Conservation (phyloP, 2,888 invertebrate genomes). For the Octodonta nipae region DNA sequence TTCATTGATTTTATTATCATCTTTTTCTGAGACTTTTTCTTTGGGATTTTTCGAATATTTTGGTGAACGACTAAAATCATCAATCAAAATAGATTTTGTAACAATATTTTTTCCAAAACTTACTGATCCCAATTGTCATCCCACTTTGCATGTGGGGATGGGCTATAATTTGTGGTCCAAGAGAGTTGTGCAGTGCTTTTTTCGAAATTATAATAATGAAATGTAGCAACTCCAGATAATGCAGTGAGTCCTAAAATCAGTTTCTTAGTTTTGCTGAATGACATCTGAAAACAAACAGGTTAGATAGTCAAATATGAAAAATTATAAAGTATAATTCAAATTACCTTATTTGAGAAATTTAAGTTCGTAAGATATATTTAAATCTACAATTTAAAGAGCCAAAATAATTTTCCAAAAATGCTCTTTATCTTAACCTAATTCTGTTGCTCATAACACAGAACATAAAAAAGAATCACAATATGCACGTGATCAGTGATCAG, state of each 20-base stretch:
- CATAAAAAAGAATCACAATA: no score
- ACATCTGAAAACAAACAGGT: constrained; percentile 35
- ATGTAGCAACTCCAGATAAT: constrained; percentile 50
- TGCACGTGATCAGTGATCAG: no score
- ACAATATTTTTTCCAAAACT: constrained; percentile 31
- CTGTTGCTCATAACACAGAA: no score
- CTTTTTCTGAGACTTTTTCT: constrained; percentile 37
- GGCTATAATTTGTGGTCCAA: constrained; percentile 55
- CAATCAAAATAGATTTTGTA: not conserved
- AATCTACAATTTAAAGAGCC: no score
- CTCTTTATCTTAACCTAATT: no score
- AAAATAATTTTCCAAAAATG: no score
- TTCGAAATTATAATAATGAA: constrained; percentile 37
- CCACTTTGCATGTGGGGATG: constrained; percentile 56
- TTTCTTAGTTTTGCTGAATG: constrained; percentile 45
- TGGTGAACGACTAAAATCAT: constrained; percentile 52
- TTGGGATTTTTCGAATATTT: constrained; percentile 52
- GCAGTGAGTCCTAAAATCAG: constrained; percentile 48
- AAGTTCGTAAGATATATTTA: no score
- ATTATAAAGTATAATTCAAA: no score
- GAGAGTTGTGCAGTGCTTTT: constrained; percentile 42
- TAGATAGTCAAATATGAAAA: no score
- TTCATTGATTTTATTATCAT: constrained; percentile 56
- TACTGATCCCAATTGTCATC: constrained; percentile 82
- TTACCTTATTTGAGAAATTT: no score